A percentile compares a stretch with the other conserved stretches of the same genome.
These are phyloP conservation scores for Conchocele bisecta DNA, from an alignment of 2,888 invertebrate genomes.

Conservation along the genomic window DNA sequence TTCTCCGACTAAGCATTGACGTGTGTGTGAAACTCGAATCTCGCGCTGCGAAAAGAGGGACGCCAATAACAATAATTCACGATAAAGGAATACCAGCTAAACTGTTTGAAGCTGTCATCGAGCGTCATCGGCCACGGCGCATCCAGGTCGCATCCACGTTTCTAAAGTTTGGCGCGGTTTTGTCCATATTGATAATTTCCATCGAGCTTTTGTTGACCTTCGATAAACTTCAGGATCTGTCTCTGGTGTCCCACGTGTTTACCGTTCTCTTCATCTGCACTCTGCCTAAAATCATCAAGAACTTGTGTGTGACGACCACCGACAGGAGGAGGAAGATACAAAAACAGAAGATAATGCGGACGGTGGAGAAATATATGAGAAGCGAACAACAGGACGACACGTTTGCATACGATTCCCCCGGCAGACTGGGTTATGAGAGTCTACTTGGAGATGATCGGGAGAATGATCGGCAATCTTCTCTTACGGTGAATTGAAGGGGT, in stretches of 20 bases:
- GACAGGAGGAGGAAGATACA: not conserved
- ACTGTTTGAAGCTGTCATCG: conserved; percentile 21
- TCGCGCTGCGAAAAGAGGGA: not conserved
- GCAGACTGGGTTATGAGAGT: no score
- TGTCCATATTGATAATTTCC: conserved; percentile 30
- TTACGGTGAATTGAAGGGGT: no score
- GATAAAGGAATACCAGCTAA: conserved; percentile 22
- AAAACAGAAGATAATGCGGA: conserved; percentile 6
- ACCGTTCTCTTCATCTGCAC: conserved; percentile 45
- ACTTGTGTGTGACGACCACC: conserved; percentile 13
- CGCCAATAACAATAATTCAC: not conserved
- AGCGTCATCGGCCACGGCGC: conserved; percentile 29
- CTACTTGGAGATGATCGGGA: no score
- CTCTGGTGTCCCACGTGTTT: conserved; percentile 43
- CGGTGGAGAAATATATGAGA: not conserved
- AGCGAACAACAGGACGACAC: no score
- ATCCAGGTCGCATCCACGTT: conserved; percentile 34
- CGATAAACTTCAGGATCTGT: conserved; percentile 44
- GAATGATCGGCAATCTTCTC: no score
- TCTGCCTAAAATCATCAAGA: conserved; percentile 34
- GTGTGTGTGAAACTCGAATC: conserved; percentile 9
- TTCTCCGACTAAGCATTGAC: conserved; percentile 30
- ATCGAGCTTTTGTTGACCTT: conserved; percentile 33
- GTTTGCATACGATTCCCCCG: no score
- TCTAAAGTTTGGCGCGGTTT: conserved; percentile 20